These are phyloP conservation scores for Mus spicilegus DNA, from an alignment of 2,113 vertebrate species.

Conservation along the genomic window DNA sequence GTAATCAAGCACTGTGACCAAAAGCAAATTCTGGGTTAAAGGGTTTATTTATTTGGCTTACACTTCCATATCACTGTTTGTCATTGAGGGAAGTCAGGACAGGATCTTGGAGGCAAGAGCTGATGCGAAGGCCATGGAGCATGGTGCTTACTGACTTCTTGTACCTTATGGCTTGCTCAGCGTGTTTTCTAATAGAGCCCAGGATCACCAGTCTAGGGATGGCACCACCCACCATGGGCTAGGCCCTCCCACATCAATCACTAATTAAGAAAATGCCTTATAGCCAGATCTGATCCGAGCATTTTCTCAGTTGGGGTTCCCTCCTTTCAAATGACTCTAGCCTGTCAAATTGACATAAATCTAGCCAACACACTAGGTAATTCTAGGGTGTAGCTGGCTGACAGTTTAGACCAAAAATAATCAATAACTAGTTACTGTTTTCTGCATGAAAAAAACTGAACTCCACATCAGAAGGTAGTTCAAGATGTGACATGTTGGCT, in stretches of 20 bases:
- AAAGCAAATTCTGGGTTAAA: background rate
- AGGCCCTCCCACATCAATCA: background rate
- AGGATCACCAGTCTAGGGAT: background rate
- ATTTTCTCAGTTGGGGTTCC: background rate
- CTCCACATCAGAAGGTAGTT: background rate
- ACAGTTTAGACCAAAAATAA: background rate
- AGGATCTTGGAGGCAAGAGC: background rate
- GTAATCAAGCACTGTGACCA: background rate
- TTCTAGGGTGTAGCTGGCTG: background rate
- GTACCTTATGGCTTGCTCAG: background rate
- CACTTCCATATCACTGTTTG: background rate
- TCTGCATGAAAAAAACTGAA: background rate
- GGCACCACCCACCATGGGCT: background rate
- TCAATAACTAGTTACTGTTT: constrained; percentile 16
- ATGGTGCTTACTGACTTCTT: background rate
- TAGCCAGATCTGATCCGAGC: background rate
- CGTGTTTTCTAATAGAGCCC: background rate
- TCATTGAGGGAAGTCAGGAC: background rate
- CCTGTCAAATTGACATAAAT: background rate
- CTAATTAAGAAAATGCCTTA: background rate
- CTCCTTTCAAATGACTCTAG: background rate
- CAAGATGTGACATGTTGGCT: background rate
- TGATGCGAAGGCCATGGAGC: background rate
- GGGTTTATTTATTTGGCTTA: background rate
- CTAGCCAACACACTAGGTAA: background rate